Evolutionary conservation across 2,797 vertebrate genomes (phyloP).

Genomic region (Sarcophilus harrisii): DNA sequence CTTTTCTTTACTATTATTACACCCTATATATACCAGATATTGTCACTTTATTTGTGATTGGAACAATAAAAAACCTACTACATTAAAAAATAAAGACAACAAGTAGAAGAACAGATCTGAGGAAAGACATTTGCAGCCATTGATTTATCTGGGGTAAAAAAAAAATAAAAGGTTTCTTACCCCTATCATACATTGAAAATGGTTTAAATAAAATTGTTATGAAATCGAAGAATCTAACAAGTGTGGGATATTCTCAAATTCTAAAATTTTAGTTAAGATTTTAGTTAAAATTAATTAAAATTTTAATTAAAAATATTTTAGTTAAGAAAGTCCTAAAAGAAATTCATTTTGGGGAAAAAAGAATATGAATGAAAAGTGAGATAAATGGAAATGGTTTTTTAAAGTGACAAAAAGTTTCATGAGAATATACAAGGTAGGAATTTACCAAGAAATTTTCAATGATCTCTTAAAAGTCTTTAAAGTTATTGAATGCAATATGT

Average conservation of each 20-base stretch:
- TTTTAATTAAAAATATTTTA: background rate
- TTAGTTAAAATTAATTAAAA: too few species aligned
- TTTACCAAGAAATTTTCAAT: background rate
- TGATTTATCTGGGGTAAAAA: background rate
- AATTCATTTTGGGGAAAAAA: too few species aligned
- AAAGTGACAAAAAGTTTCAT: background rate
- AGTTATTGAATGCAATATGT: background rate
- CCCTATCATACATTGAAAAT: background rate
- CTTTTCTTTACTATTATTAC: background rate
- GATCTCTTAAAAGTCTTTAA: background rate
- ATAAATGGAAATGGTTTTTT: background rate
- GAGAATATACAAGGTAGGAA: background rate
- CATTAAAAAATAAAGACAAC: background rate
- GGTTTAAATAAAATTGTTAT: background rate
- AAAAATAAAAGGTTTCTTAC: background rate
- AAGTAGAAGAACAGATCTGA: background rate
- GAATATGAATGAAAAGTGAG: background rate
- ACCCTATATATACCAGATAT: background rate
- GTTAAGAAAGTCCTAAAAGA: background rate
- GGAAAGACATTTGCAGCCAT: background rate
- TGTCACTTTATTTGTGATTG: background rate
- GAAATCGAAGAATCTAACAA: background rate
- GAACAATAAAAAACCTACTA: background rate
- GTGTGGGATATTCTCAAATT: background rate
- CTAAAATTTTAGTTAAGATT: background rate